phyloP scores from a whole-genome alignment of 2,113 vertebrate genomes.

The Phyllostomus discolor region DNA sequence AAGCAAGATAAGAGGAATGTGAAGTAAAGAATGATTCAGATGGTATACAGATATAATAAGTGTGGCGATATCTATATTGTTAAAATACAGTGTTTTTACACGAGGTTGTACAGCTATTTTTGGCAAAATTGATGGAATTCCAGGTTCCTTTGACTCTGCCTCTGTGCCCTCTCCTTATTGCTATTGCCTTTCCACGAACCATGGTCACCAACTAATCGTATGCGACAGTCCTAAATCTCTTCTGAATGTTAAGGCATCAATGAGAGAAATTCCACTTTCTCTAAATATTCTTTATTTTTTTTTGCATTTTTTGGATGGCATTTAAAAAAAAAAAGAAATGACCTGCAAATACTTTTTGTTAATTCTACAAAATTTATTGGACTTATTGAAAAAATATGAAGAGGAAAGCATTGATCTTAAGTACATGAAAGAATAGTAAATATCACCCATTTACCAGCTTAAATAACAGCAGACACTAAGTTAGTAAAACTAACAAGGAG shows the following conservation, averaged over 20 bases:
- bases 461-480: not conserved
- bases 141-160: too few relatives aligned
- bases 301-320: not conserved
- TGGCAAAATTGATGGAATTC: not conserved
- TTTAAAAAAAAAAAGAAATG: conserved; percentile 17
- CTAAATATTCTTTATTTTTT: not conserved
- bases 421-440: not conserved
- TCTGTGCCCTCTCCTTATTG: not conserved
- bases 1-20: not conserved
- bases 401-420: not conserved
- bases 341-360: not conserved
- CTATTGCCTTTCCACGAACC: not conserved
- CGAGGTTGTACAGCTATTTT: not conserved
- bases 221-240: not conserved
- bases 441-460: not conserved
- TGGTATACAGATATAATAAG: not conserved
- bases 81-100: not conserved
- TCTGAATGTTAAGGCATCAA: not conserved
- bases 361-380: not conserved
- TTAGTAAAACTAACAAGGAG: not conserved
- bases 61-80: not conserved
- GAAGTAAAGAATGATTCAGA: not conserved
- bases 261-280: not conserved
- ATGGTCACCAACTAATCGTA: not conserved
- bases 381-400: not conserved